These are phyloP conservation scores for Thereva unica DNA, from an alignment of 2,888 invertebrate genomes.

Conservation along the genomic window DNA sequence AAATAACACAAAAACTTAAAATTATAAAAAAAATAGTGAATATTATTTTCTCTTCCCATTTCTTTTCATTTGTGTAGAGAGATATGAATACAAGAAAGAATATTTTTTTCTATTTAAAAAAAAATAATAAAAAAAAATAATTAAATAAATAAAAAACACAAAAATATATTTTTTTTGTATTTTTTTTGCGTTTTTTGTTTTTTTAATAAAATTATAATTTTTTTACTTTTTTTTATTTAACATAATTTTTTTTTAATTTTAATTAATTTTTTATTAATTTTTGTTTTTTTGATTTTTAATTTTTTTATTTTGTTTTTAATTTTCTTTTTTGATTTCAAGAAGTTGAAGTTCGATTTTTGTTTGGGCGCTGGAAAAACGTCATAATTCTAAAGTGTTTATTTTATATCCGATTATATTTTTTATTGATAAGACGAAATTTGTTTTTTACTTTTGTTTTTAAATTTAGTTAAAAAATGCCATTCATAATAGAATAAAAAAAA, in stretches of 20 bases:
- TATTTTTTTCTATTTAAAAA: too few species aligned
- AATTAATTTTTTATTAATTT: conserved; percentile 40
- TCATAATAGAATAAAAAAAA: conserved; percentile 18
- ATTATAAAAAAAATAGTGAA: conserved; percentile 15
- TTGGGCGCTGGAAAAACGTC: conserved; percentile 60
- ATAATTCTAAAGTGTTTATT: conserved; percentile 37
- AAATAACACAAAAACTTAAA: conserved; percentile 26
- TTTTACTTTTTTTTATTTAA: conserved; percentile 8
- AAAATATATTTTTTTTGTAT: conserved; percentile 6
- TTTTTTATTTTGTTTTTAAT: conserved; percentile 47
- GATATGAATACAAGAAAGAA: too few species aligned
- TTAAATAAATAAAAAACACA: not conserved
- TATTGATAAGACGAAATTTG: not conserved
- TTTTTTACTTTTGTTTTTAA: conserved; percentile 43
- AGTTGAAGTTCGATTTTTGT: conserved; percentile 62
- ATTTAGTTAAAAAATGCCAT: not conserved
- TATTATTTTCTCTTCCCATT: too few species aligned
- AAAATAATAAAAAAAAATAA: not conserved
- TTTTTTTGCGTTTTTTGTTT: conserved; percentile 10
- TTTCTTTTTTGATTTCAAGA: conserved; percentile 53
- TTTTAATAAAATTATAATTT: not conserved
- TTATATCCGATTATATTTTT: conserved; percentile 9
- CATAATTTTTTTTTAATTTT: conserved; percentile 6
- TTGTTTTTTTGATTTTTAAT: too few species aligned
- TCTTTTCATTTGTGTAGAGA: too few species aligned